A percentile compares a stretch with the other conserved stretches of the same genome.
Conservation (phyloP, 1,140 invertebrate species). For the Antheraea pernyi region DNA sequence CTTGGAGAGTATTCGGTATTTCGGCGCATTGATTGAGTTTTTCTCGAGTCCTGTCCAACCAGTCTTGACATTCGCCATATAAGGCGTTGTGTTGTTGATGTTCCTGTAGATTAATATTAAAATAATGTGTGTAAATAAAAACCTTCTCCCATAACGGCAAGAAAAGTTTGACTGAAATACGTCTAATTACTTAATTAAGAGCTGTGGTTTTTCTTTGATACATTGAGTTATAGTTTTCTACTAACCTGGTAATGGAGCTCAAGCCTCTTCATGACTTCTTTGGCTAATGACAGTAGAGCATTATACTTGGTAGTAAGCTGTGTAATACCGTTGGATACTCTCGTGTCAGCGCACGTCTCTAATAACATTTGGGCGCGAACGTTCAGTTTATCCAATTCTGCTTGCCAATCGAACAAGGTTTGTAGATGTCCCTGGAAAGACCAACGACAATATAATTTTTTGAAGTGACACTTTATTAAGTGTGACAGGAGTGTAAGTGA, state of each 20-base stretch:
- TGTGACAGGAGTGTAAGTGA: too few species aligned
- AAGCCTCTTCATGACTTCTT: conserved; percentile 94
- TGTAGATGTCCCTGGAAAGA: conserved; percentile 86
- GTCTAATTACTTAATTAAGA: too few species aligned
- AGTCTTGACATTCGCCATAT: conserved; percentile 94
- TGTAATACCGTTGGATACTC: conserved; percentile 95
- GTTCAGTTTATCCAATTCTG: conserved; percentile 94
- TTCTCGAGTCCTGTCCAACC: conserved; percentile 92
- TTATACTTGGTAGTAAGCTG: conserved; percentile 97
- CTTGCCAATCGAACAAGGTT: conserved; percentile 96
- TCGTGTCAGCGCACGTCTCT: conserved; percentile 95
- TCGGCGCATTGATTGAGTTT: conserved; percentile 89
- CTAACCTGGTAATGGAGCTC: conserved; percentile 92
- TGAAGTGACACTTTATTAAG: too few species aligned
- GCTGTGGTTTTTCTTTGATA: neutral
- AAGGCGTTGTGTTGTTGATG: conserved; percentile 94
- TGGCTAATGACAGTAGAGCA: conserved; percentile 92
- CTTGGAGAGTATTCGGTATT: conserved; percentile 87
- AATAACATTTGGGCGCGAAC: conserved; percentile 93
- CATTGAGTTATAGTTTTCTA: neutral
- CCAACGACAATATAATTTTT: neutral
- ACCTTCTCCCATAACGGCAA: too few species aligned
- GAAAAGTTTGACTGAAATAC: too few species aligned
- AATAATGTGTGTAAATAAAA: too few species aligned
- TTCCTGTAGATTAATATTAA: conserved; percentile 77